These are phyloP conservation scores for Mechanitis mazaeus DNA, from an alignment of 2,888 invertebrate species.

Conservation along the genomic window DNA sequence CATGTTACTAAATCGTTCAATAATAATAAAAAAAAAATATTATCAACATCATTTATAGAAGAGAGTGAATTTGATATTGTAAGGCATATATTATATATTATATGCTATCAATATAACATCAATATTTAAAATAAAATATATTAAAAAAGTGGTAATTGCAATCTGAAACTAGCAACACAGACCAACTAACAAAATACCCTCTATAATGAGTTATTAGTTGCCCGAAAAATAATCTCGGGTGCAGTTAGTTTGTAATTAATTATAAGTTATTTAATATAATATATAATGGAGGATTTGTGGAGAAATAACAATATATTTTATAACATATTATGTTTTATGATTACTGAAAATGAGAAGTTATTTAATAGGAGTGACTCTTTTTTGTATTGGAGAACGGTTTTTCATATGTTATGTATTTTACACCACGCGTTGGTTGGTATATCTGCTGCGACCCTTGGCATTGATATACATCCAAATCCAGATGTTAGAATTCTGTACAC, in stretches of 20 bases:
- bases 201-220: conserved; percentile 13
- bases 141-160: not conserved
- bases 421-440: conserved; percentile 47
- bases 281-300: conserved; percentile 52
- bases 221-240: conserved; percentile 22
- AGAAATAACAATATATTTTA: conserved; percentile 59
- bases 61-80: too few relatives aligned
- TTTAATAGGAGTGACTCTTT: conserved; percentile 57
- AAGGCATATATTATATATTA: too few relatives aligned
- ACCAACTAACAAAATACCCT: conserved; percentile 8
- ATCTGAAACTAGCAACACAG: conserved; percentile 12
- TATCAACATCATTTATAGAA: too few relatives aligned
- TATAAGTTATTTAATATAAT: conserved; percentile 13
- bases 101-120: too few relatives aligned
- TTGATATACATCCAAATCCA: conserved; percentile 32
- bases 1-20: too few relatives aligned
- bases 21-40: too few relatives aligned
- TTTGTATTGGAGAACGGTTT: conserved; percentile 60
- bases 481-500: conserved; percentile 46
- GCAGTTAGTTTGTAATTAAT: conserved; percentile 17
- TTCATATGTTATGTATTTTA: conserved; percentile 42
- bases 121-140: too few relatives aligned
- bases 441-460: conserved; percentile 38
- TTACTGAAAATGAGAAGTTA: conserved; percentile 63
- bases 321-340: conserved; percentile 59